phyloP scores from a whole-genome alignment of 1,140 invertebrate genomes.

The Odontomachus brunneus region DNA sequence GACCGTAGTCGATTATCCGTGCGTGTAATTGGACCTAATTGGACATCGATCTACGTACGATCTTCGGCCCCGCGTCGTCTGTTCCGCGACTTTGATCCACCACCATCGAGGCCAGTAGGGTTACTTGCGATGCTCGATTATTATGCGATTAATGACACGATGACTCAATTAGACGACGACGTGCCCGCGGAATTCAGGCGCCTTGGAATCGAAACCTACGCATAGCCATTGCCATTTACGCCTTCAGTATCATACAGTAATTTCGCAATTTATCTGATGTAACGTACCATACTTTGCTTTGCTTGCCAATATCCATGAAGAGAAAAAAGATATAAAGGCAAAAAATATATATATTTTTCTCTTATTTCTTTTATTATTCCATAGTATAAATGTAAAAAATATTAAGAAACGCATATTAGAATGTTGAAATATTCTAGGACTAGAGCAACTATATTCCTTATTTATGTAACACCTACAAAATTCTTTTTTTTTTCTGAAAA shows the following conservation, averaged over 20 bases:
- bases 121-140: slow-evolving; percentile 48
- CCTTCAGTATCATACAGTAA: background rate
- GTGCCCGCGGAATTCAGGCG: slow-evolving; percentile 67
- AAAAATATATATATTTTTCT: too few species aligned
- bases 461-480: too few species aligned
- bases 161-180: slow-evolving; percentile 78
- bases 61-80: slow-evolving; percentile 35
- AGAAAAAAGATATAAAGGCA: too few species aligned
- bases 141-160: slow-evolving; percentile 73
- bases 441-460: too few species aligned
- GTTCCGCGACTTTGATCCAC: slow-evolving; percentile 49
- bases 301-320: background rate
- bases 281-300: background rate
- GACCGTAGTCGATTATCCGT: slow-evolving; percentile 65
- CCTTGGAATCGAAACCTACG: slow-evolving; percentile 65
- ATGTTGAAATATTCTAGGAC: too few species aligned
- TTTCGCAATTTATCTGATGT: slow-evolving; percentile 20
- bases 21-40: slow-evolving; percentile 71
- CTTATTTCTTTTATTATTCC: background rate
- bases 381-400: background rate
- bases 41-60: slow-evolving; percentile 67
- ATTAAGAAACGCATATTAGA: too few species aligned
- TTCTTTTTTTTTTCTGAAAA: too few species aligned
- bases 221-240: slow-evolving; percentile 34
- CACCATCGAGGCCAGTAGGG: background rate